These are phyloP conservation scores for Petaurus breviceps DNA, from an alignment of 2,113 vertebrate genomes.

Conservation along the genomic window DNA sequence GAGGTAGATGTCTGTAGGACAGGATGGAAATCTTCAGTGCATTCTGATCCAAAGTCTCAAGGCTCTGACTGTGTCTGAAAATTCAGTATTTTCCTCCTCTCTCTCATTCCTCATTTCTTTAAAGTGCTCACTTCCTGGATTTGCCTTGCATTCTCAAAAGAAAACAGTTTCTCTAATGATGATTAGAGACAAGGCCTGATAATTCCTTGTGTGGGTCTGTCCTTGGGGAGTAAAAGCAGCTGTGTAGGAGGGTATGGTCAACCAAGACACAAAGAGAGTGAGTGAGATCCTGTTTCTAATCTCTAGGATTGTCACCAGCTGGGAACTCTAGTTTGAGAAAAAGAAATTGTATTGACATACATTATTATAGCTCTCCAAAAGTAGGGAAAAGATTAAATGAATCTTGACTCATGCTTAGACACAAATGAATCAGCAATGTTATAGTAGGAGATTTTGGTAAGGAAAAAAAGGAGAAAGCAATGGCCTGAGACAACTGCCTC, in stretches of 20 bases:
- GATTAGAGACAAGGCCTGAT: not conserved
- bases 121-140: not conserved
- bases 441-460: not conserved
- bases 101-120: not conserved
- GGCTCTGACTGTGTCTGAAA: not conserved
- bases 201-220: not conserved
- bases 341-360: not conserved
- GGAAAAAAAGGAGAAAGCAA: not conserved
- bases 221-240: not conserved
- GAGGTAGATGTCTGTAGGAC: not conserved
- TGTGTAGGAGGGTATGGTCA: not conserved
- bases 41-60: not conserved
- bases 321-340: not conserved
- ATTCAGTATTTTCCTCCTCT: not conserved
- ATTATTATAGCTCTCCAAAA: not conserved
- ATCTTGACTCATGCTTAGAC: not conserved
- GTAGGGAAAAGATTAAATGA: not conserved
- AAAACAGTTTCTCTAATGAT: not conserved
- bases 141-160: not conserved
- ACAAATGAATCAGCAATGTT: not conserved
- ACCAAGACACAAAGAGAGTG: not conserved
- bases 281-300: not conserved
- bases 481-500: not conserved
- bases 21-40: not conserved
- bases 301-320: not conserved